phyloP scores from a whole-genome alignment of 1,140 invertebrate species.

The Akabosia matsudoensis region DNA sequence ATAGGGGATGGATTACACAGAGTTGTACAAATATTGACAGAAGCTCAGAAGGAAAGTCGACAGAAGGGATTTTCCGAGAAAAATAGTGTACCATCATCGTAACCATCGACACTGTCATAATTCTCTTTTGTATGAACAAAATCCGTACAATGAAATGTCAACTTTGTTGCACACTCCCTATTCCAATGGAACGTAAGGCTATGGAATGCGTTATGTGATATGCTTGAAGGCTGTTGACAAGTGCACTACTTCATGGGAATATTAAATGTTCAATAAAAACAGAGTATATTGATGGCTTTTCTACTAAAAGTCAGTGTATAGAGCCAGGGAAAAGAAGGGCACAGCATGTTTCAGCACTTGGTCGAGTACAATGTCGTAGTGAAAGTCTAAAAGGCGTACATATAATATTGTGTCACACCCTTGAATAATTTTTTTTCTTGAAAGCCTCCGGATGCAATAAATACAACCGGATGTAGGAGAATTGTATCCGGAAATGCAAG shows the following conservation, averaged over 20 bases:
- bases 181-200: background rate
- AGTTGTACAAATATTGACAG: background rate
- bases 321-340: too few relatives aligned
- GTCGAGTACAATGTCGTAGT: background rate
- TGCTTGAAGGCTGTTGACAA: background rate
- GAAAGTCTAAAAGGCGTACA: background rate
- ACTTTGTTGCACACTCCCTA: background rate
- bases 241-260: too few relatives aligned
- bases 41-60: background rate
- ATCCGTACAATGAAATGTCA: background rate
- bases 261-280: too few relatives aligned
- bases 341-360: background rate
- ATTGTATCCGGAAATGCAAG: background rate
- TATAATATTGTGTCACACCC: background rate
- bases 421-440: background rate
- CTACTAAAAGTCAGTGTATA: too few relatives aligned
- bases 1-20: background rate
- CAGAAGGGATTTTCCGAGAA: background rate
- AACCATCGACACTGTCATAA: background rate
- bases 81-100: background rate
- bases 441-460: background rate
- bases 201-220: background rate
- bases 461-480: background rate
- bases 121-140: background rate
- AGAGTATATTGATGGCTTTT: too few relatives aligned